Percentiles rank a stretch among this genome's conserved stretches.
Evolutionary conservation across 2,113 vertebrate species (phyloP).

Genomic region (Chroicocephalus ridibundus): DNA sequence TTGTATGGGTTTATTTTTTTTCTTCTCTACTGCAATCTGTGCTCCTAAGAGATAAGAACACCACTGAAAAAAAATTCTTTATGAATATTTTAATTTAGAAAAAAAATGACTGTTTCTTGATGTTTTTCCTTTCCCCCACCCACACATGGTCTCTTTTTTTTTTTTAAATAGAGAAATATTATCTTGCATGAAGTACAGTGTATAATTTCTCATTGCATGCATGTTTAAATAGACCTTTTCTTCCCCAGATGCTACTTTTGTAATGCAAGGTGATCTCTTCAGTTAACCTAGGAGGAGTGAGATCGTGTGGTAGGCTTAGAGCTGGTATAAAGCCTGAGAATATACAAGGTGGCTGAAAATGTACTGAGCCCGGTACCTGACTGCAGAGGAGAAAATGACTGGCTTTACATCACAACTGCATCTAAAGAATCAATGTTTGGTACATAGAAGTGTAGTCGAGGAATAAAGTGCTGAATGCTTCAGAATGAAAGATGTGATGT

Average conservation of each 20-base stretch:
- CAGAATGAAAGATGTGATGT: background rate
- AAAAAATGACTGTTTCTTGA: background rate
- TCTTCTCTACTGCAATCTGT: background rate
- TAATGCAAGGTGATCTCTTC: background rate
- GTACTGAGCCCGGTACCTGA: background rate
- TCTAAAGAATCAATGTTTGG: background rate
- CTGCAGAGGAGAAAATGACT: background rate
- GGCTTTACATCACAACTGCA: background rate
- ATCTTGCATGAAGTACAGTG: background rate
- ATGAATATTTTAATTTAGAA: background rate
- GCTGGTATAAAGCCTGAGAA: background rate
- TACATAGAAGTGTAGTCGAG: background rate
- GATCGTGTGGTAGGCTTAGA: background rate
- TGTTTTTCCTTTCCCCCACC: background rate
- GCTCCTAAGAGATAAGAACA: background rate
- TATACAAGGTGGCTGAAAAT: background rate
- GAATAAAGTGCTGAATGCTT: background rate
- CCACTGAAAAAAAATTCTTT: background rate
- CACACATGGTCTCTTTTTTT: background rate
- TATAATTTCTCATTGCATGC: background rate
- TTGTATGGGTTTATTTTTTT: background rate
- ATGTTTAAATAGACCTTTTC: background rate
- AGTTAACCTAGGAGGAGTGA: background rate
- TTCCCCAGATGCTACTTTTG: background rate
- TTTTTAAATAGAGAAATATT: background rate